A percentile compares a stretch with the other conserved stretches of the same genome.
phyloP scores from a whole-genome alignment of 37 sponge, comb jelly and placozoan genomes.

The Eunapius fragilis region DNA sequence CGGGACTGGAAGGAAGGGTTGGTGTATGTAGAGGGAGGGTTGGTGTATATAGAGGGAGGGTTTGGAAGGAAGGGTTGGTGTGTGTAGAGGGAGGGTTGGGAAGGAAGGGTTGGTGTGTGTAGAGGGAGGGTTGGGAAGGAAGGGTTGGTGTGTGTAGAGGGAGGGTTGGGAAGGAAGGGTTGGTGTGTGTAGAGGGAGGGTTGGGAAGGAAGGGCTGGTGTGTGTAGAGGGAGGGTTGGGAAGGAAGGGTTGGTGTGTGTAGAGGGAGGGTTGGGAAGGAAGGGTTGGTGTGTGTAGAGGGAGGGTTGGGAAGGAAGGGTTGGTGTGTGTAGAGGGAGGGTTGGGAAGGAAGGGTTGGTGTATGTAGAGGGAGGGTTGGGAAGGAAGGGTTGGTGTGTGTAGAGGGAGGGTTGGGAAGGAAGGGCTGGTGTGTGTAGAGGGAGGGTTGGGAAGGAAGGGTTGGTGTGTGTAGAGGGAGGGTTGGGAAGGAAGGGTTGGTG shows the following conservation, averaged over 20 bases:
- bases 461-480: background rate
- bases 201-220: background rate
- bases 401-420: no score
- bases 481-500: background rate
- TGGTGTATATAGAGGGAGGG: constrained; percentile 6
- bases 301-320: constrained; percentile 6
- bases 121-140: no score
- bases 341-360: background rate
- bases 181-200: background rate
- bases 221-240: no score
- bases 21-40: constrained; percentile 11
- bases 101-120: no score
- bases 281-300: constrained; percentile 5
- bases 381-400: no score
- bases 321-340: background rate
- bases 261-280: no score
- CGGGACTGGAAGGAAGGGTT: constrained; percentile 1
- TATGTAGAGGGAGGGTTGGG: no score
- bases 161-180: constrained; percentile 6
- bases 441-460: constrained; percentile 6
- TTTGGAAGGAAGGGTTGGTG: constrained; percentile 4
- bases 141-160: constrained; percentile 5
- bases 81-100: no score
- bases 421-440: constrained; percentile 5
- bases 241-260: no score